These are phyloP conservation scores for Lethenteron camtschaticum DNA, from an alignment of 2,113 vertebrate species.

Conservation along the genomic window DNA sequence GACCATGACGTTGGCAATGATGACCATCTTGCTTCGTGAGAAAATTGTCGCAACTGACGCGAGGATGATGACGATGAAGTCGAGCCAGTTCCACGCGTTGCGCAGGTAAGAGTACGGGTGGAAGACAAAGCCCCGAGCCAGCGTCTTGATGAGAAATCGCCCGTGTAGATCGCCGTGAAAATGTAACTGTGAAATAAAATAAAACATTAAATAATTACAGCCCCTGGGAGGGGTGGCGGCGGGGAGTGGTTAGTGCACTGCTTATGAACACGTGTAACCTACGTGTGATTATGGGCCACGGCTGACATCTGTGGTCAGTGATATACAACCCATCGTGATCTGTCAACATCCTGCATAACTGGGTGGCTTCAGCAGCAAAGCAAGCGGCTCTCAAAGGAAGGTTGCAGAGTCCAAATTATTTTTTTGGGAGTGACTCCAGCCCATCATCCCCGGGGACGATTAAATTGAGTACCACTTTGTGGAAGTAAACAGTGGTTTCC, in stretches of 20 bases:
- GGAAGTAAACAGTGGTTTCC: too few relatives aligned
- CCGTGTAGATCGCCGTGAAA: constrained; percentile 10
- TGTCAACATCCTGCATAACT: too few relatives aligned
- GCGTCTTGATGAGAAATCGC: constrained; percentile 9
- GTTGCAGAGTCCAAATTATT: too few relatives aligned
- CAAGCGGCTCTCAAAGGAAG: too few relatives aligned
- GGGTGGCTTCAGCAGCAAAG: too few relatives aligned
- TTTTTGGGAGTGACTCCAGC: too few relatives aligned
- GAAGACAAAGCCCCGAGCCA: constrained; percentile 9
- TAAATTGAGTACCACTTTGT: too few relatives aligned
- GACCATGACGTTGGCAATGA: not conserved
- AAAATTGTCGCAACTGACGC: constrained; percentile 8
- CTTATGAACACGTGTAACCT: not conserved
- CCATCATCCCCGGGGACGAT: too few relatives aligned
- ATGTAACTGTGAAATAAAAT: constrained; percentile 7
- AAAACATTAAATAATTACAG: constrained; percentile 3
- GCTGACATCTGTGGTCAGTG: too few relatives aligned
- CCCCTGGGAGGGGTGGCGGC: not conserved
- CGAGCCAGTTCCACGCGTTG: constrained; percentile 11
- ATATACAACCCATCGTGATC: too few relatives aligned
- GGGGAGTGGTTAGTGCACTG: not conserved
- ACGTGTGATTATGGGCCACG: not conserved
- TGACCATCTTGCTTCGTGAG: not conserved
- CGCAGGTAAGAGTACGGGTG: constrained; percentile 8
- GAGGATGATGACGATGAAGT: constrained; percentile 9